phyloP scores from a whole-genome alignment of 2,888 invertebrate species.

The Meghimatium bilineatum region DNA sequence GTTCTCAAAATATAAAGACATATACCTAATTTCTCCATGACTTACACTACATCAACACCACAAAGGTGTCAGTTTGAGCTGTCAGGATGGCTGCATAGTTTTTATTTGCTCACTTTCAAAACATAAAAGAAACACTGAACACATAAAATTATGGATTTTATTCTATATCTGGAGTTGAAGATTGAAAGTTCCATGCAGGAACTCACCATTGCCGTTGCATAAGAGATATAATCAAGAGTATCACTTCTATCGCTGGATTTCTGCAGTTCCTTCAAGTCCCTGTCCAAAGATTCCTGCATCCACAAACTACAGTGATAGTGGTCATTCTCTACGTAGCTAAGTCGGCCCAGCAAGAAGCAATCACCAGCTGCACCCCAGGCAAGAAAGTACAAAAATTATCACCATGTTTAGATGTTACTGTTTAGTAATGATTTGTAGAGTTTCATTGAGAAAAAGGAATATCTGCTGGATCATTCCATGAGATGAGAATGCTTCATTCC shows the following conservation, averaged over 20 bases:
- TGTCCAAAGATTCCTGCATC: constrained; percentile 93
- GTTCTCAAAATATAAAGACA: no score
- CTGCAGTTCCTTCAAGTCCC: constrained; percentile 56
- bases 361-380: constrained; percentile 84
- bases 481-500: background rate
- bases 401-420: background rate
- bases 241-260: constrained; percentile 58
- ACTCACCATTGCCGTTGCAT: constrained; percentile 55
- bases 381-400: background rate
- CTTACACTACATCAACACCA: no score
- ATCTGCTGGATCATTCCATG: no score
- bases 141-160: no score
- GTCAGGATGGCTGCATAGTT: no score
- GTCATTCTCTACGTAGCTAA: constrained; percentile 93
- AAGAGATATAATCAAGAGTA: constrained; percentile 71
- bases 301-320: constrained; percentile 93
- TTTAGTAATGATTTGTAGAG: background rate
- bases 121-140: no score
- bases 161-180: background rate
- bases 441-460: no score
- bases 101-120: no score
- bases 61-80: no score
- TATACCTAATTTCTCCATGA: no score
- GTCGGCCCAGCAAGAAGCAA: constrained; percentile 95
- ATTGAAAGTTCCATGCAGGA: background rate